A percentile compares a stretch with the other conserved stretches of the same genome.
Evolutionary conservation across 2,113 vertebrate species (phyloP).

Genomic region (Myocastor coypus): DNA sequence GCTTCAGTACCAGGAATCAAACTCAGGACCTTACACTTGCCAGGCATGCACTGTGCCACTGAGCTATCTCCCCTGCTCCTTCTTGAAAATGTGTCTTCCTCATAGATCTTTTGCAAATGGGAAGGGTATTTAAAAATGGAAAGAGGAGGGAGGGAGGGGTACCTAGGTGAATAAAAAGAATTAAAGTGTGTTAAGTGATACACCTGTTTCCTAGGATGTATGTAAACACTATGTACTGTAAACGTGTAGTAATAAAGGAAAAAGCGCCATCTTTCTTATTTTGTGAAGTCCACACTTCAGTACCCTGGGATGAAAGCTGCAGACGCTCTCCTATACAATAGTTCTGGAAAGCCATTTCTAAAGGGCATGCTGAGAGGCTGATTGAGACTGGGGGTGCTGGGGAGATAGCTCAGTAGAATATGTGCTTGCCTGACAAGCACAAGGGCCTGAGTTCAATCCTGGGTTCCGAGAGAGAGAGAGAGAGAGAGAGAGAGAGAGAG

Average conservation of each 20-base stretch:
- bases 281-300: background rate
- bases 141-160: background rate
- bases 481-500: too few species aligned
- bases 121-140: background rate
- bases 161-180: background rate
- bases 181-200: background rate
- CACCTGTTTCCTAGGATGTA: background rate
- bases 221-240: background rate
- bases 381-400: too few species aligned
- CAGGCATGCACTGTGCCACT: too few species aligned
- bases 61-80: background rate
- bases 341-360: background rate
- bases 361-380: too few species aligned
- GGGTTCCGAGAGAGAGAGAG: too few species aligned
- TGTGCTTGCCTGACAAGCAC: too few species aligned
- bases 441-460: too few species aligned
- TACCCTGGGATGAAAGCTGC: background rate
- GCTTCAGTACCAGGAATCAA: too few species aligned
- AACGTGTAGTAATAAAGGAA: background rate
- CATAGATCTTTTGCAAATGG: background rate
- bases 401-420: too few species aligned
- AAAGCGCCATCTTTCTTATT: background rate
- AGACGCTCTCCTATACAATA: background rate
- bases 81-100: background rate
- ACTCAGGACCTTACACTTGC: too few species aligned